Percentiles rank a stretch among this genome's conserved stretches.
Evolutionary conservation across 2,797 vertebrate species (phyloP).

Genomic region (Cynodonichthys magdalenae): DNA sequence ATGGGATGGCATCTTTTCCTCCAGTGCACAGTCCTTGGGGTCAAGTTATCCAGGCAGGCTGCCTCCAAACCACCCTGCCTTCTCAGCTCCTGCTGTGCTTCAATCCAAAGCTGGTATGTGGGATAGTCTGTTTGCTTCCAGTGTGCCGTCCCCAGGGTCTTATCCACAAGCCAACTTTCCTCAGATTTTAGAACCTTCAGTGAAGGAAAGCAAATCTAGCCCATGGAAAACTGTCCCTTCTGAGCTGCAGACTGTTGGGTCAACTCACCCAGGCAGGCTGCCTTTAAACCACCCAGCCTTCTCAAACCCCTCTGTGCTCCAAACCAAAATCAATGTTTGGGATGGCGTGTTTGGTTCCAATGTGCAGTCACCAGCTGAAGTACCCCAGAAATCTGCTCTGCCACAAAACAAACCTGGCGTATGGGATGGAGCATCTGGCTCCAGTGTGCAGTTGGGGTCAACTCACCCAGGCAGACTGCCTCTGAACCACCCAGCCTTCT

Average conservation of each 20-base stretch:
- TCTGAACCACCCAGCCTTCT: not conserved
- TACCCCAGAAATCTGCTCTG: not conserved
- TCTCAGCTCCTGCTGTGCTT: not conserved
- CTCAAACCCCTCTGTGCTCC: too few species aligned
- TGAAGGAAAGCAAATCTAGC: not conserved
- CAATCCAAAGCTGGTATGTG: not conserved
- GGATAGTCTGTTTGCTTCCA: not conserved
- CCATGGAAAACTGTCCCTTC: not conserved
- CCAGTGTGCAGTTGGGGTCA: not conserved
- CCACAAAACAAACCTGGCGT: not conserved
- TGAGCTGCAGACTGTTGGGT: too few species aligned
- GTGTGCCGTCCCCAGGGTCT: not conserved
- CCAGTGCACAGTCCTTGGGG: too few species aligned
- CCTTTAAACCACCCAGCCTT: too few species aligned
- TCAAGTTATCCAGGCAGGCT: too few species aligned
- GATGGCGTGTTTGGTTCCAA: not conserved
- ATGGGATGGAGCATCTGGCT: not conserved
- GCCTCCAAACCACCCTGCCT: not conserved
- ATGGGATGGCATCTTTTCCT: too few species aligned
- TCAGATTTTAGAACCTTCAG: not conserved
- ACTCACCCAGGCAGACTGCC: not conserved
- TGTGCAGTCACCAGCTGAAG: not conserved
- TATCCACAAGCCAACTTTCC: not conserved
- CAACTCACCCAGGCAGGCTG: too few species aligned
- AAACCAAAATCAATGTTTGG: not conserved